A percentile compares a stretch with the other conserved stretches of the same genome.
Conservation (phyloP, 92 coral and sea anemone genomes). For the Epizoanthus scotinus region DNA sequence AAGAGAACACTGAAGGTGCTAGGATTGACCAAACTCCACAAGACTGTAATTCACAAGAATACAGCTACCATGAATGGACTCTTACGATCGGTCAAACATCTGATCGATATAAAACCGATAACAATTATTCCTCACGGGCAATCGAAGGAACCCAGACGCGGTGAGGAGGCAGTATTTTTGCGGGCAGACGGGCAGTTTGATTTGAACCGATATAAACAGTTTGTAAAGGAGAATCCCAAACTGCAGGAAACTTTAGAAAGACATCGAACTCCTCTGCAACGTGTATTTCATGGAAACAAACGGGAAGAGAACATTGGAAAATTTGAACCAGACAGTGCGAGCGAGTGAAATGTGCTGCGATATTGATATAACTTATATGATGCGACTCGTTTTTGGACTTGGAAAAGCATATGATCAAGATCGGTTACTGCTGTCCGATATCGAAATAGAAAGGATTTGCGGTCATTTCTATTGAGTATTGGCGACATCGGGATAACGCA, state of each 20-base stretch:
- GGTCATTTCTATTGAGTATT: too few relatives aligned
- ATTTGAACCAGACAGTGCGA: too few relatives aligned
- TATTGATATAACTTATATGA: too few relatives aligned
- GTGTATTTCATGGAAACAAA: background rate
- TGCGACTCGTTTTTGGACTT: too few relatives aligned
- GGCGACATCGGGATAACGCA: too few relatives aligned
- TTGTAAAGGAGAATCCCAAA: constrained; percentile 53
- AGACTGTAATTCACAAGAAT: constrained; percentile 90
- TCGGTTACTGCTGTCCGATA: too few relatives aligned
- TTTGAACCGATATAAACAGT: constrained; percentile 56
- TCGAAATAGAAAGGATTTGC: too few relatives aligned
- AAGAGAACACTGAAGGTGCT: constrained; percentile 87
- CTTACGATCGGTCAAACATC: constrained; percentile 81
- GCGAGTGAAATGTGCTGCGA: too few relatives aligned
- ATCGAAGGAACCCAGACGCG: constrained; percentile 11
- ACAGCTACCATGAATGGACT: constrained; percentile 90
- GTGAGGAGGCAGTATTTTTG: constrained; percentile 67
- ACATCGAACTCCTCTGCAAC: constrained; percentile 38
- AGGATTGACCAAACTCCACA: constrained; percentile 84
- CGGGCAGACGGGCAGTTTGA: constrained; percentile 82
- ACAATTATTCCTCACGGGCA: constrained; percentile 41
- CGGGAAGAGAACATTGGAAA: too few relatives aligned
- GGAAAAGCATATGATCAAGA: too few relatives aligned
- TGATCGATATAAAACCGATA: constrained; percentile 80
- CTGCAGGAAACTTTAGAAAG: constrained; percentile 34